Percentiles rank a stretch among this genome's conserved stretches.
Evolutionary conservation across 2,888 invertebrate genomes (phyloP).

Genomic region (Cephus spinipes): DNA sequence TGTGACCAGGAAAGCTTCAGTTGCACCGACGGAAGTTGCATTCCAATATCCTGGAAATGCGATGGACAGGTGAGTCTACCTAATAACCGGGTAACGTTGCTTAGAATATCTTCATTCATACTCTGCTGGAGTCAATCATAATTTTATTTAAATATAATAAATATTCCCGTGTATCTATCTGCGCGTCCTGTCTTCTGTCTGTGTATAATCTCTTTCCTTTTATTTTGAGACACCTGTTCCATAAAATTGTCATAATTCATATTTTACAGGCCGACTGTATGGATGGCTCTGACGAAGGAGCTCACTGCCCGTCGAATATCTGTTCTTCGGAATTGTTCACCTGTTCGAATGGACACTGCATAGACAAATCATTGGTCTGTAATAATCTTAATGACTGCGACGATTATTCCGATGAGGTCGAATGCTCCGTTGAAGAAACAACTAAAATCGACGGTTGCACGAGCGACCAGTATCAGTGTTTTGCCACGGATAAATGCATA

Average conservation of each 20-base stretch:
- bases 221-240: not conserved
- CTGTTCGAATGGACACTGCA: conserved; percentile 71
- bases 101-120: no score
- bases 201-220: no score
- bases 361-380: conserved; percentile 70
- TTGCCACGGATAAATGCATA: conserved; percentile 48
- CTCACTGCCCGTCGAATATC: conserved; percentile 33
- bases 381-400: conserved; percentile 72
- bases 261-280: conserved; percentile 49
- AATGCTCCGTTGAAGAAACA: conserved; percentile 55
- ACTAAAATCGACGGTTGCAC: conserved; percentile 33
- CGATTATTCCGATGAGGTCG: conserved; percentile 70
- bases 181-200: no score
- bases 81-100: not conserved
- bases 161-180: no score
- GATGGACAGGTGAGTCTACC: conserved; percentile 53
- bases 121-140: no score
- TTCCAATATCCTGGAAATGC: conserved; percentile 64
- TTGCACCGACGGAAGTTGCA: conserved; percentile 61
- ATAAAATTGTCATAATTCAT: not conserved
- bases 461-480: conserved; percentile 46
- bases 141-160: no score
- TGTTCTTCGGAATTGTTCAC: conserved; percentile 65
- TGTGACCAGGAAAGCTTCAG: conserved; percentile 51
- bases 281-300: conserved; percentile 60